Evolutionary conservation across 2,797 vertebrate species (phyloP).

Genomic region (Nyctalus aviator): DNA sequence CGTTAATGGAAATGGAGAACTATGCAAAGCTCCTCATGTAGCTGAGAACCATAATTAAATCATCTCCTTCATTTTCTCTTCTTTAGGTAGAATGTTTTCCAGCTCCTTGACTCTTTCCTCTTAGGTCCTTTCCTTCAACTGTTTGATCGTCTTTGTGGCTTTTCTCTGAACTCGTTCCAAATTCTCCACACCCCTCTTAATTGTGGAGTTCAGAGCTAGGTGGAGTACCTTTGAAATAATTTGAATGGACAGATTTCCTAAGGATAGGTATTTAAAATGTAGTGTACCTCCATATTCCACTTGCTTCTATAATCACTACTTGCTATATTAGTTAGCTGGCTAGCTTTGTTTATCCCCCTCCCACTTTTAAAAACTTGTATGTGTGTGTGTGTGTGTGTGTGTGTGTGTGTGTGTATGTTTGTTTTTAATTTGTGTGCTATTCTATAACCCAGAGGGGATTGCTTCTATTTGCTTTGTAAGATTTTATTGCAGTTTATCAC

Average conservation of each 20-base stretch:
- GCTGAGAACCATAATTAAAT: constrained; percentile 40
- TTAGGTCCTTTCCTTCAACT: constrained; percentile 47
- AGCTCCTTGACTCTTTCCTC: constrained; percentile 52
- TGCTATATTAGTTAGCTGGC: constrained; percentile 3
- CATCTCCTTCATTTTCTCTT: constrained; percentile 44
- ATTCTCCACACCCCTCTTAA: constrained; percentile 57
- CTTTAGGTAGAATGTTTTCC: constrained; percentile 52
- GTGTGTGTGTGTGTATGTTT: neutral
- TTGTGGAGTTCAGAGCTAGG: constrained; percentile 29
- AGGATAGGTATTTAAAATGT: neutral
- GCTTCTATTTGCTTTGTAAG: neutral
- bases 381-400: neutral
- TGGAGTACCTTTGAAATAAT: constrained; percentile 19
- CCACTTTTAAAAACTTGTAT: neutral
- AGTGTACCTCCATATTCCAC: neutral
- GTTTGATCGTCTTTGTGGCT: constrained; percentile 68
- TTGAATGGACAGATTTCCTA: constrained; percentile 46
- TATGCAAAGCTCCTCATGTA: neutral
- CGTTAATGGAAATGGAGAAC: neutral
- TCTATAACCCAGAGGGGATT: constrained; percentile 24
- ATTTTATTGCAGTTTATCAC: constrained; percentile 30
- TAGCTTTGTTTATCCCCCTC: constrained; percentile 15
- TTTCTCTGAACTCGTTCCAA: constrained; percentile 74
- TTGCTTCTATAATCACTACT: constrained; percentile 15
- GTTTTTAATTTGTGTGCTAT: constrained; percentile 10